These are phyloP conservation scores for Acrocephalus kingi DNA, from an alignment of 2,113 vertebrate species.

Conservation along the genomic window DNA sequence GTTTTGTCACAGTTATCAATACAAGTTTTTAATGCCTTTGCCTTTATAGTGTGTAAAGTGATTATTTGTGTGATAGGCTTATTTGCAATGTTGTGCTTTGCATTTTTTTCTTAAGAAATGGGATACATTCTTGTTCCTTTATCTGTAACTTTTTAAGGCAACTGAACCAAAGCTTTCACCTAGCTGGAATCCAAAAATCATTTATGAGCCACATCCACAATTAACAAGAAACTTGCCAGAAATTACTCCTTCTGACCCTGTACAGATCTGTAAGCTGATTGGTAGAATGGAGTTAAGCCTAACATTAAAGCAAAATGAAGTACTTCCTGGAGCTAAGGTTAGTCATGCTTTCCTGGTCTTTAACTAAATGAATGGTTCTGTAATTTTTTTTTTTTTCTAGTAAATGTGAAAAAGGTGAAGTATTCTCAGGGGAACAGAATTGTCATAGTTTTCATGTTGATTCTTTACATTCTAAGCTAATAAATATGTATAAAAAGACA, in stretches of 20 bases:
- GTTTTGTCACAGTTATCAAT: not conserved
- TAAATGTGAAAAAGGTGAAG: not conserved
- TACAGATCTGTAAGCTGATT: slow-evolving; percentile 87
- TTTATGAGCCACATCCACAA: slow-evolving; percentile 95
- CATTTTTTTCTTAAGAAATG: not conserved
- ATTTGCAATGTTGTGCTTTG: not conserved
- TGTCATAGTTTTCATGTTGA: not conserved
- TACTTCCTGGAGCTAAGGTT: slow-evolving; percentile 93
- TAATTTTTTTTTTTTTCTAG: not conserved
- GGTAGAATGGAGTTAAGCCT: slow-evolving; percentile 90
- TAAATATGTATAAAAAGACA: not conserved
- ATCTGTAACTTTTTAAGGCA: slow-evolving; percentile 77
- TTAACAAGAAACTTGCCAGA: slow-evolving; percentile 88
- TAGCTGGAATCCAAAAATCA: slow-evolving; percentile 98
- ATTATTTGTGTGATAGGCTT: not conserved
- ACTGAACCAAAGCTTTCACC: slow-evolving; percentile 96
- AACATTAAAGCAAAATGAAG: slow-evolving; percentile 92
- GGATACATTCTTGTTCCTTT: not conserved
- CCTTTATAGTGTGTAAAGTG: not conserved
- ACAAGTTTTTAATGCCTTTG: not conserved
- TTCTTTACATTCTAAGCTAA: not conserved
- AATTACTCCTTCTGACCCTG: slow-evolving; percentile 82
- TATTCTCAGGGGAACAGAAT: not conserved
- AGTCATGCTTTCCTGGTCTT: slow-evolving; percentile 6
- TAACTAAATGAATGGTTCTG: not conserved